These are phyloP conservation scores for Polydrusus cervinus DNA, from an alignment of 2,888 invertebrate species.

Conservation along the genomic window DNA sequence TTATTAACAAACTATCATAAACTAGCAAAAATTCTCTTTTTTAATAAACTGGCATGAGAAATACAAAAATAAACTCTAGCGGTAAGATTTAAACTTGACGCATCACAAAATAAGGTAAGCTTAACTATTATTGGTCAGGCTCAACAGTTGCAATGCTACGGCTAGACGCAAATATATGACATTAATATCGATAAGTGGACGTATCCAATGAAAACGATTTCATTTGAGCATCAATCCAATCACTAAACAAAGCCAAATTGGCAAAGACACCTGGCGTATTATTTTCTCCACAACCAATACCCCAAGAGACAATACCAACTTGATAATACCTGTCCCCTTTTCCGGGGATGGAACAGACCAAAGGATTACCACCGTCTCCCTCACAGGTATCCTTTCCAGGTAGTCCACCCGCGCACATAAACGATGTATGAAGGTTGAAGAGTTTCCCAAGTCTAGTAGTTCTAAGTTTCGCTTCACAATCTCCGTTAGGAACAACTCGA, in stretches of 20 bases:
- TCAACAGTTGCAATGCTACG: too few species aligned
- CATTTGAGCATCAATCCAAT: conserved; percentile 58
- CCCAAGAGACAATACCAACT: conserved; percentile 87
- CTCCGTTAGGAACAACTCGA: conserved; percentile 76
- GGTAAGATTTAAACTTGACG: too few species aligned
- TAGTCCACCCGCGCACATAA: conserved; percentile 84
- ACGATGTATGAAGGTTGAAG: conserved; percentile 81
- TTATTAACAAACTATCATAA: too few species aligned
- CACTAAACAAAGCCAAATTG: conserved; percentile 75
- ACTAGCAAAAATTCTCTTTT: too few species aligned
- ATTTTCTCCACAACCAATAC: conserved; percentile 83
- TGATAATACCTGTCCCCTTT: conserved; percentile 77
- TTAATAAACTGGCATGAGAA: too few species aligned
- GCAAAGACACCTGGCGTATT: conserved; percentile 84
- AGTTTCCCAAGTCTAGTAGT: conserved; percentile 78
- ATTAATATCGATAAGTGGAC: conserved; percentile 45
- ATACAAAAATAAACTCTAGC: too few species aligned
- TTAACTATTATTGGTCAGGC: too few species aligned
- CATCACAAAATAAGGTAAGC: too few species aligned
- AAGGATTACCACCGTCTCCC: conserved; percentile 72
- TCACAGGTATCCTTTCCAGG: conserved; percentile 81
- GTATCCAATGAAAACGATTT: conserved; percentile 46
- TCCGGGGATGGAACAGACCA: conserved; percentile 78
- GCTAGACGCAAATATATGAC: too few species aligned
- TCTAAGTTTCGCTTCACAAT: conserved; percentile 77